Evolutionary conservation across 2,888 invertebrate species (phyloP), one percentile per base, ranked within the genome.

Genomic region (Dynastes tityus): DNA sequence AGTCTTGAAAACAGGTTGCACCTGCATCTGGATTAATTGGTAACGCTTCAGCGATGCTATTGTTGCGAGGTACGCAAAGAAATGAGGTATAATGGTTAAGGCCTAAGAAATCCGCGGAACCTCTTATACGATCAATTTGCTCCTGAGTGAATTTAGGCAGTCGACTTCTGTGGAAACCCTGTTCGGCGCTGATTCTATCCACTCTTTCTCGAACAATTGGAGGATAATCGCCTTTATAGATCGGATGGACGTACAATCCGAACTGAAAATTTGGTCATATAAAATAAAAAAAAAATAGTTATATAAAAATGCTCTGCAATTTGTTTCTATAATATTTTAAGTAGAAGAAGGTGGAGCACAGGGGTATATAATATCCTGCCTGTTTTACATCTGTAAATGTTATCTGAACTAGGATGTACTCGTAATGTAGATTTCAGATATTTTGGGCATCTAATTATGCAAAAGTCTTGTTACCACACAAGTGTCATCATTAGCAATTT

Each of bases 71-170:
- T 53, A 84, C 76, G 8, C 89, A 81, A 0, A 91, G 70, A 80
- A 87, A 88, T 0, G 91, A 89, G 0, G 92, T 90, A 85, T 93
- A 94, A 76, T 92, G 90, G 84, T 94, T 94, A 4, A 94, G 82
- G 0, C 93, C 94, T 40, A 94, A 88, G 86, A 93, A 94, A 85
- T 95, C 94, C 81, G 84, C 90, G 81, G 90, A 90, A 84, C 90
- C 92, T 84, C 83, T 83, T 55, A 91, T 87, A 9, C 85, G 83
- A 32, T 87, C 79, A 6, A 91, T 86, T 88, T 91, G 90, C 13
- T 87, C 81, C 9, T 81, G 40, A 0, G 88, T 86, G 67, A 91
- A 89, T 55, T 79, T 76, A 0, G 91, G 91, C 29, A 92, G 84
- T 78, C 90, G 85, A 0, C 91, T 91, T 58, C 82, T 81, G 0